Evolutionary conservation across 2,113 vertebrate species (phyloP).

Genomic region (Larimichthys crocea): DNA sequence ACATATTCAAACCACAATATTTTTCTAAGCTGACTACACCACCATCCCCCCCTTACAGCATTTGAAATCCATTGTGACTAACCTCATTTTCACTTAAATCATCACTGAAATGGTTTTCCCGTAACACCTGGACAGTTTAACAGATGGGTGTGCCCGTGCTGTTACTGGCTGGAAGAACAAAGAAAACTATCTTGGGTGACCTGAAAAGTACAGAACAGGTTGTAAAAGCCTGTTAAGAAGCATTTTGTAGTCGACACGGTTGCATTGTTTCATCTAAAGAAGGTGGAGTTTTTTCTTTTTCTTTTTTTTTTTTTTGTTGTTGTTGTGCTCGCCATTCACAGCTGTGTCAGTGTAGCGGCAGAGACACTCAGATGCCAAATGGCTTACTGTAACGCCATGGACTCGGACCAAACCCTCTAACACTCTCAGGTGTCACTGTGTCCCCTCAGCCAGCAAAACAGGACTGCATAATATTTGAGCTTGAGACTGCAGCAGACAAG

Average conservation of each 20-base stretch:
- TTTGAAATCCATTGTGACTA: slow-evolving; percentile 48
- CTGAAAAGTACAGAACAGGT: slow-evolving; percentile 25
- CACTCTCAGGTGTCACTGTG: slow-evolving; percentile 74
- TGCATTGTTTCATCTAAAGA: slow-evolving; percentile 28
- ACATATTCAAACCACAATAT: slow-evolving; percentile 38
- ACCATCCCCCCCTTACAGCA: slow-evolving; percentile 8
- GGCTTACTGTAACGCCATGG: slow-evolving; percentile 72
- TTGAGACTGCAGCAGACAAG: slow-evolving; percentile 34
- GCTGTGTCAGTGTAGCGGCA: slow-evolving; percentile 52
- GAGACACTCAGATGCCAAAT: slow-evolving; percentile 60
- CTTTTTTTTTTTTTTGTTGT: not conserved
- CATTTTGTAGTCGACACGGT: not conserved
- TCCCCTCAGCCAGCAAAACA: slow-evolving; percentile 53
- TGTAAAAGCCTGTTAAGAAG: not conserved
- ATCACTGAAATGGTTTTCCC: slow-evolving; percentile 46
- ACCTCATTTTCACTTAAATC: slow-evolving; percentile 44
- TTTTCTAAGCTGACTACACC: slow-evolving; percentile 39
- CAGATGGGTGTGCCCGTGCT: slow-evolving; percentile 34
- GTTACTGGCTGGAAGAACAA: slow-evolving; percentile 31
- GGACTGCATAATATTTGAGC: slow-evolving; percentile 37
- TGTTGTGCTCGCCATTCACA: slow-evolving; percentile 38
- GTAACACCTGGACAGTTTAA: slow-evolving; percentile 45
- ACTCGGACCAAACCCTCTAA: slow-evolving; percentile 60
- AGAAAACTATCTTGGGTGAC: slow-evolving; percentile 19
- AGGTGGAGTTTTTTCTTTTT: not conserved